A percentile compares a stretch with the other conserved stretches of the same genome.
These are phyloP conservation scores for Formica selysi DNA, from an alignment of 1,140 invertebrate genomes.

Conservation along the genomic window DNA sequence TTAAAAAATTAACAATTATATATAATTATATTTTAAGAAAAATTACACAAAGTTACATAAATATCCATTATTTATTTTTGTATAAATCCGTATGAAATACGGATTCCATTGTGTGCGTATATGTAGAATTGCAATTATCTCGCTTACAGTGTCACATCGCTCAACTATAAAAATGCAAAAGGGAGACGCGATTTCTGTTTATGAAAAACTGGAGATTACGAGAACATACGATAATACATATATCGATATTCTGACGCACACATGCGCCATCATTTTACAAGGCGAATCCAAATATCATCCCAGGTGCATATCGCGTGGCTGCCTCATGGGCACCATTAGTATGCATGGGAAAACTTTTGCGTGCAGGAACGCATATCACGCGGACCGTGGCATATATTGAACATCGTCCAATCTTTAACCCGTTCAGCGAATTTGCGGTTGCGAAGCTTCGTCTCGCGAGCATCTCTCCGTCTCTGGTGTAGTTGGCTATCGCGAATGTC, in stretches of 20 bases:
- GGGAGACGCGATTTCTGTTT: too few species aligned
- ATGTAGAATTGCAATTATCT: background rate
- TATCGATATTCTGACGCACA: background rate
- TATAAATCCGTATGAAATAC: too few species aligned
- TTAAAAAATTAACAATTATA: background rate
- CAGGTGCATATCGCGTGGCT: background rate
- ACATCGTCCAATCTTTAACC: constrained; percentile 1
- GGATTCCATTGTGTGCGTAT: too few species aligned
- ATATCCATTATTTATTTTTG: background rate
- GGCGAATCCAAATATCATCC: background rate
- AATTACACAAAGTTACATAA: background rate
- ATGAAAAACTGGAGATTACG: background rate
- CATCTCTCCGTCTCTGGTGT: background rate
- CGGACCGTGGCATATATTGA: background rate
- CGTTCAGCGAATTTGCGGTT: background rate
- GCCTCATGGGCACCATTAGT: constrained; percentile 59
- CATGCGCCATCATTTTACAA: background rate
- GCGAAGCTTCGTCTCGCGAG: background rate
- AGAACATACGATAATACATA: background rate
- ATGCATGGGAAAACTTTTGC: constrained; percentile 76
- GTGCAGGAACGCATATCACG: background rate
- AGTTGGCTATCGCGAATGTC: background rate
- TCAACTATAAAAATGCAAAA: too few species aligned
- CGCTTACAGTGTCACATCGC: too few species aligned
- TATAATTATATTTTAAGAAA: background rate